These are phyloP conservation scores for Sitophilus oryzae DNA, from an alignment of 1,140 invertebrate species.

Conservation along the genomic window DNA sequence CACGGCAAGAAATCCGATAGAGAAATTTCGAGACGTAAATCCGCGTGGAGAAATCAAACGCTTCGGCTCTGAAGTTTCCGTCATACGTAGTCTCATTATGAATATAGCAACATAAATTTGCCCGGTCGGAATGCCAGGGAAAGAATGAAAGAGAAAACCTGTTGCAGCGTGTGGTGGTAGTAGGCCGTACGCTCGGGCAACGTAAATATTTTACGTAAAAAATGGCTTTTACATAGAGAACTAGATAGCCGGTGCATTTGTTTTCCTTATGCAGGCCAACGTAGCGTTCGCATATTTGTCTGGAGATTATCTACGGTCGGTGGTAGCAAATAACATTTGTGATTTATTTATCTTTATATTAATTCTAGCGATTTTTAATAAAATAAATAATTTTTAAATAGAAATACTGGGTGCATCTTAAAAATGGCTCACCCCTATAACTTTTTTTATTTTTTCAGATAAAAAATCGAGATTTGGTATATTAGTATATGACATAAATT, in stretches of 20 bases:
- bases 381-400: no score
- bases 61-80: conserved; percentile 16
- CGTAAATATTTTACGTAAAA: neutral
- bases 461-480: no score
- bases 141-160: conserved; percentile 12
- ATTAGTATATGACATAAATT: no score
- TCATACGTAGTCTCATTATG: conserved; percentile 22
- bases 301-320: neutral
- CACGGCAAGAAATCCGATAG: neutral
- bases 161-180: no score
- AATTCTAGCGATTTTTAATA: no score
- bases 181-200: conserved; percentile 7
- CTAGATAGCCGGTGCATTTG: neutral
- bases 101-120: conserved; percentile 21
- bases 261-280: neutral
- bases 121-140: conserved; percentile 2
- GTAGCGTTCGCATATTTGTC: neutral
- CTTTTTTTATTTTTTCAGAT: no score
- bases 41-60: conserved; percentile 10
- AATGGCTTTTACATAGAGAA: neutral
- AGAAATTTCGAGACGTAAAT: conserved; percentile 13
- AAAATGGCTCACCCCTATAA: no score
- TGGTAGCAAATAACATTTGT: neutral
- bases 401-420: no score
- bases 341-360: no score